Conservation (phyloP, 2,113 vertebrate species). For the Apus apus region DNA sequence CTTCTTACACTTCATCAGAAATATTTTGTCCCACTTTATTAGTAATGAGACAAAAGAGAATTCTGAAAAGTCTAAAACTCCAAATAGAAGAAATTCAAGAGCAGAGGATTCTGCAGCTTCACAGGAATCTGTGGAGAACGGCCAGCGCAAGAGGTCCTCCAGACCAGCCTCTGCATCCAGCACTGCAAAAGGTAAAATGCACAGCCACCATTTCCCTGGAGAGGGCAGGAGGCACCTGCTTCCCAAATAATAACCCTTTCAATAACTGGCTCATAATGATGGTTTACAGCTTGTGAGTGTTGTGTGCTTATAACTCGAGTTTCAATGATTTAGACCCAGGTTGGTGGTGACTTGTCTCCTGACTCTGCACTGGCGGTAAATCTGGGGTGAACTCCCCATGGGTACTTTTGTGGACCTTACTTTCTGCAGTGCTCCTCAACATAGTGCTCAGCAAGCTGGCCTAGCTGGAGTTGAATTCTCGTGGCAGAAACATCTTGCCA, state of each 20-base stretch:
- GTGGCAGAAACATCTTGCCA: background rate
- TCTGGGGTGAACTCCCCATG: background rate
- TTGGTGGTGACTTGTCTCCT: background rate
- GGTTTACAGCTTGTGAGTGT: background rate
- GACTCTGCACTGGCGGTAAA: background rate
- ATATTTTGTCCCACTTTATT: constrained; percentile 72
- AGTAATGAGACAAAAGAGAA: constrained; percentile 86
- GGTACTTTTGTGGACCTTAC: background rate
- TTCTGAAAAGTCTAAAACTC: constrained; percentile 91
- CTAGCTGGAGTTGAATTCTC: background rate
- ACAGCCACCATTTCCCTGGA: background rate
- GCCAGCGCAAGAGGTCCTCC: constrained; percentile 90
- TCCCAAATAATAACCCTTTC: background rate
- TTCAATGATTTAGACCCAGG: background rate
- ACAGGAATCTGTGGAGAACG: constrained; percentile 87
- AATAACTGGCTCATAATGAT: background rate
- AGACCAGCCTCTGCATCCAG: constrained; percentile 84
- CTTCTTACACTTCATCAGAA: constrained; percentile 71
- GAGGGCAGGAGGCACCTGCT: background rate
- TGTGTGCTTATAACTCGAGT: background rate
- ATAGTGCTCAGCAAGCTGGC: background rate
- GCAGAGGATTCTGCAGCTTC: constrained; percentile 86
- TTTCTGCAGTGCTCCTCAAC: background rate
- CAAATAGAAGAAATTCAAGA: constrained; percentile 92
- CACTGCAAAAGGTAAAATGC: constrained; percentile 85